Conservation (phyloP, 1,140 invertebrate species). For the Protaetia brevitarsis region DNA sequence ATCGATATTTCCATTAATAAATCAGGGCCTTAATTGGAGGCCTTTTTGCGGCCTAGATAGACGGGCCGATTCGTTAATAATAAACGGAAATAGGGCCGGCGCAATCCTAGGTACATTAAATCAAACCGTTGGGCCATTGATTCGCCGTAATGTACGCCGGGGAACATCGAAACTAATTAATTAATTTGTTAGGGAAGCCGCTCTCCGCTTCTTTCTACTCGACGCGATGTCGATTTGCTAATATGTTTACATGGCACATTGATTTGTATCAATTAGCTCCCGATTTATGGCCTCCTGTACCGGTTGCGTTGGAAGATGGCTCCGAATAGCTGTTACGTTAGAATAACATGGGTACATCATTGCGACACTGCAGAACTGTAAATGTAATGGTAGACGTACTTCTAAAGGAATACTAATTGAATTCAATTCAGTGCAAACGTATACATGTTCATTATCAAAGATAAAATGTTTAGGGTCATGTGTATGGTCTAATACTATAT, state of each 20-base stretch:
- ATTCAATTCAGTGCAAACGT: too few species aligned
- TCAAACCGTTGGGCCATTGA: neutral
- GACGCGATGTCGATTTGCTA: neutral
- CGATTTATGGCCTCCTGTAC: neutral
- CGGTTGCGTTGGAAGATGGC: too few species aligned
- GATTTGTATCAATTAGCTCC: neutral
- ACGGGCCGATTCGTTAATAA: neutral
- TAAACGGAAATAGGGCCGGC: neutral
- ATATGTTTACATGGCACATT: constrained; percentile 6
- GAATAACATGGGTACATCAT: too few species aligned
- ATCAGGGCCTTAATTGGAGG: constrained; percentile 8
- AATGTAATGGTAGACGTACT: too few species aligned
- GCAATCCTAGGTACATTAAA: neutral
- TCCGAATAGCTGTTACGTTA: too few species aligned
- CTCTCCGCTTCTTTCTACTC: neutral
- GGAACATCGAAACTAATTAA: neutral
- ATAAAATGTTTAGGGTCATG: too few species aligned
- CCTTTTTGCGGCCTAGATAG: neutral
- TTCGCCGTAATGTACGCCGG: neutral
- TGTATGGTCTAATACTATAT: too few species aligned
- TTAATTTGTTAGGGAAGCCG: neutral
- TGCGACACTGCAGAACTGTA: too few species aligned
- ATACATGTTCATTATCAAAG: too few species aligned
- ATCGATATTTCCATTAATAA: constrained; percentile 10
- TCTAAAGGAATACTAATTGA: too few species aligned